Evolutionary conservation across 2,113 vertebrate species (phyloP), one percentile per base, ranked within the genome.

Genomic region (Fulmarus glacialis): DNA sequence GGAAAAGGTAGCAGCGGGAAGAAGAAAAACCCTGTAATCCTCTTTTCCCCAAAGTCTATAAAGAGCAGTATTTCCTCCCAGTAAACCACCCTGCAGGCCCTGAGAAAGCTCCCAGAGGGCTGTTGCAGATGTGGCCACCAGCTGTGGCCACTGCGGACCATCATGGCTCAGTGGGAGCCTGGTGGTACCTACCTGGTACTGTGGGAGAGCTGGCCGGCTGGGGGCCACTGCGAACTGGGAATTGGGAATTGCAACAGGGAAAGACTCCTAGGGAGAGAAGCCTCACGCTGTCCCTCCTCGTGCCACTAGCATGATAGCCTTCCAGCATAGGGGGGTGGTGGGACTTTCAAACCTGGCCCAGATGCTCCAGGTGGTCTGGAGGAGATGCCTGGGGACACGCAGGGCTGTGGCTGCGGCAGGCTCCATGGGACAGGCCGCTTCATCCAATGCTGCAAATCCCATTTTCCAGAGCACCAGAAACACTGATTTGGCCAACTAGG

Each of bases 361-460:
- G 38, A 18, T 80, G 52, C 19, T 73, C 38, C 59, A 47, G 59
- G 27, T 59, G 19, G 20, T 60, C 34, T 1, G 0, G 40, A 59
- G 11, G 29, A 9, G 20, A n/a, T 67, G 20, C 20, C 32, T 1
- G 1, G n/a, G 16, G 8, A n/a, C n/a, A 12, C 0, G 3, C 17
- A 22, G 29, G 40, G 30, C 40, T 48, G 36, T 43, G 58, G 56
- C 36, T 71, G 50, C 56, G 42, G 48, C n/a, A 56, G 50, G 42
- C 14, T 78, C 48, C 64, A 27, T 5, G 3, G 42, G 18, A 26
- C 11, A 4, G 30, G 15, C 16, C 6, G 6, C 52, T 59, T 66
- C 59, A 34, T 4, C 1, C 0, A 30, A 13, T 30, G 52, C 18
- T 29, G 11, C 34, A 66, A 73, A 52, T 59, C 52, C n/a, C 34